These are phyloP conservation scores for Nebria salina DNA, from an alignment of 2,888 invertebrate genomes.

Conservation along the genomic window DNA sequence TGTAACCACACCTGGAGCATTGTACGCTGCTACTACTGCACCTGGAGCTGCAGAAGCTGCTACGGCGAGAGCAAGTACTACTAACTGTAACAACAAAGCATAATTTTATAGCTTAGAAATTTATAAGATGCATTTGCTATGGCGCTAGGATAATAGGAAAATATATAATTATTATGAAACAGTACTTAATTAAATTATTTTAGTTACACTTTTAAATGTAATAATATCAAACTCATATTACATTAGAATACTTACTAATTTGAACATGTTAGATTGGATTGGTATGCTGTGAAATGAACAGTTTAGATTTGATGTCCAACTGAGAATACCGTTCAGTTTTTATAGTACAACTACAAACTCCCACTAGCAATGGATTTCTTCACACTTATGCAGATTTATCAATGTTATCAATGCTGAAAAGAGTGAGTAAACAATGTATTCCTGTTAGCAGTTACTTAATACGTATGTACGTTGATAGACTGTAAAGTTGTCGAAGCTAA, in stretches of 20 bases:
- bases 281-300: constrained; percentile 21
- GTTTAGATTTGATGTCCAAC: constrained; percentile 26
- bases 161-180: neutral
- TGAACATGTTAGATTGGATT: constrained; percentile 51
- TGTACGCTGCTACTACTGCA: constrained; percentile 56
- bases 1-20: constrained; percentile 65
- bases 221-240: too few species aligned
- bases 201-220: too few species aligned
- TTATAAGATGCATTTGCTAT: too few species aligned
- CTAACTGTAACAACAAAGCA: constrained; percentile 16
- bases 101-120: neutral
- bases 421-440: too few species aligned
- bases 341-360: neutral
- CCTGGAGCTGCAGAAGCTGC: constrained; percentile 56
- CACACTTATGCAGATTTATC: neutral
- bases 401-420: too few species aligned
- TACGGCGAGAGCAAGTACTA: constrained; percentile 50
- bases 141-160: neutral
- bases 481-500: neutral
- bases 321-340: constrained; percentile 7
- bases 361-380: neutral
- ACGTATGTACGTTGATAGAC: neutral
- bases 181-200: too few species aligned
- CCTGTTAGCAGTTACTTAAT: neutral
- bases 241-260: constrained; percentile 50